Evolutionary conservation across 1,140 invertebrate genomes (phyloP), one percentile per base, ranked within the genome.

Genomic region (Rhopalosiphum maidis): DNA sequence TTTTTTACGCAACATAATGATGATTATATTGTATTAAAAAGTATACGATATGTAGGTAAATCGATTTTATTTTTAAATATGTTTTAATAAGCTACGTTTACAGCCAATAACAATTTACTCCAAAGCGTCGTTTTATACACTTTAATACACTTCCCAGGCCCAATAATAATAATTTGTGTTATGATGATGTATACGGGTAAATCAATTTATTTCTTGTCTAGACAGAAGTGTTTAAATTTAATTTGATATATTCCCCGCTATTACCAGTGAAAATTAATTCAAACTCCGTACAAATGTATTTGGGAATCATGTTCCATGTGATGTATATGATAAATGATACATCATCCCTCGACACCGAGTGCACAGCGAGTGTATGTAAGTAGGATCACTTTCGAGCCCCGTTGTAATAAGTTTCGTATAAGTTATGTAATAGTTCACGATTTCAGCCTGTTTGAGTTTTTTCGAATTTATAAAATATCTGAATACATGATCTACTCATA

Each of bases 391-490:
- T n/a, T n/a, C 18, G 18, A 21, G 5, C 15, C 5, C 5, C 30
- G 60, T n/a, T n/a, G n/a, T n/a, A 68, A 68, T n/a, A 68, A 8
- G 30, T 77, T 77, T 15, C 18, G 60, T n/a, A 85, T 30, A 43
- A 85, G 83, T 85, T 43, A 25, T 41, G 37, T 5, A 41, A 85
- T 85, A 85, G 2, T 43, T 85, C 37, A 41, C 23, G 25, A 41
- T 85, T 85, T 43, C 22, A 30, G 37, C 22, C 83, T 41, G 22
- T 23, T 25, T 41, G 43, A 43, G 83, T 43, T 85, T 85, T 15
- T 85, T 85, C 3, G 83, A 85, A 85, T 41, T 85, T 85, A 85
- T 41, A 85, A 85, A 83, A 37, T 83, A 85, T 85, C 23, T 85
- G 23, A 41, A 30, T 85, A 85, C 43, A 85, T 30, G 37, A 85